Evolutionary conservation across 2,888 invertebrate genomes (phyloP).

Genomic region (Schizaphis graminum): DNA sequence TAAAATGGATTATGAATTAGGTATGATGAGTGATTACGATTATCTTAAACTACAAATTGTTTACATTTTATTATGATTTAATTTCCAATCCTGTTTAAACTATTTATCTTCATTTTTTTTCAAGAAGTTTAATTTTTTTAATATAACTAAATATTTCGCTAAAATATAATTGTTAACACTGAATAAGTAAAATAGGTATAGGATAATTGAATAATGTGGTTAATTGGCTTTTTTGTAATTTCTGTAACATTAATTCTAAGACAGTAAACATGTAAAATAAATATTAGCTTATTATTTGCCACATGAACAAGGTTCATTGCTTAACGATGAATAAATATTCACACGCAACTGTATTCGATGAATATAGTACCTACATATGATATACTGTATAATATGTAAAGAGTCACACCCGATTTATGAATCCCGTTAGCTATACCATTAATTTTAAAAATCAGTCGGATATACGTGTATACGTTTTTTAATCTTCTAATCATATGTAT

Average conservation of each 20-base stretch:
- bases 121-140: neutral
- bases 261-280: neutral
- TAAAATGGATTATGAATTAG: neutral
- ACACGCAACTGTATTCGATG: conserved; percentile 9
- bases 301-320: neutral
- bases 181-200: neutral
- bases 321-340: conserved; percentile 18
- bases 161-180: neutral
- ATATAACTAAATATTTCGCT: neutral
- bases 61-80: neutral
- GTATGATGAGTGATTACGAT: neutral
- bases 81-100: neutral
- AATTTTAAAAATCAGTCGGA: conserved; percentile 52
- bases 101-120: neutral
- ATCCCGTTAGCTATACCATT: conserved; percentile 62
- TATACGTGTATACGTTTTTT: neutral
- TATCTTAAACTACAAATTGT: neutral
- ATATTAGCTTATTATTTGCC: neutral
- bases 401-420: conserved; percentile 51
- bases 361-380: neutral
- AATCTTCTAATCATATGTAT: conserved; percentile 19
- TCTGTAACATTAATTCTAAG: neutral
- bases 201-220: neutral
- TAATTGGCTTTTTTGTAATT: neutral
- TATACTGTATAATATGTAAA: conserved; percentile 30